Percentiles rank a stretch among this genome's conserved stretches.
phyloP scores from a whole-genome alignment of 2,113 vertebrate species.

The Struthio camelus region DNA sequence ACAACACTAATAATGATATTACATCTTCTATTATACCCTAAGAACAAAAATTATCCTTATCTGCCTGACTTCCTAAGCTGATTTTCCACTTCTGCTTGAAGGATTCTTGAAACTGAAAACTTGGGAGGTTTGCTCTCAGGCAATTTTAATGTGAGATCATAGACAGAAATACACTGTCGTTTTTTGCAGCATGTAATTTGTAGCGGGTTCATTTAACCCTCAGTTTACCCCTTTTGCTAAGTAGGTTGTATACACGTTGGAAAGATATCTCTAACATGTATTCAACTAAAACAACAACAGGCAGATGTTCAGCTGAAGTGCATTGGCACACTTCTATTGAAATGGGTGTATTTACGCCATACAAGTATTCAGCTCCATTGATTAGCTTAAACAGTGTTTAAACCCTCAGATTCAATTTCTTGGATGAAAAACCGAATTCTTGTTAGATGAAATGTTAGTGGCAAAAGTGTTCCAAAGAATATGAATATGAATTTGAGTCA shows the following conservation, averaged over 20 bases:
- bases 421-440: not conserved
- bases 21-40: not conserved
- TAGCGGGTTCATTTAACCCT: not conserved
- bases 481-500: not conserved
- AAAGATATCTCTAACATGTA: not conserved
- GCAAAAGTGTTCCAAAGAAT: not conserved
- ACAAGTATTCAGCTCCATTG: not conserved
- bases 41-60: slow-evolving; percentile 17
- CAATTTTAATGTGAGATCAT: not conserved
- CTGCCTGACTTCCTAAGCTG: not conserved
- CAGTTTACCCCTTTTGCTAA: not conserved
- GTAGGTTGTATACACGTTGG: not conserved
- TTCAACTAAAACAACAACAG: not conserved
- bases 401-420: not conserved
- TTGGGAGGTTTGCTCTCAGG: not conserved
- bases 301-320: not conserved
- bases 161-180: not conserved
- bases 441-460: not conserved
- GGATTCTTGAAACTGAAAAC: not conserved
- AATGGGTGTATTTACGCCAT: not conserved
- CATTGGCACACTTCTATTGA: not conserved
- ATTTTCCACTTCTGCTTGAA: slow-evolving; percentile 34
- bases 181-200: not conserved
- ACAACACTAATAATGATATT: slow-evolving; percentile 1
- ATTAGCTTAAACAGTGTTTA: not conserved